Base-by-base conservation (phyloP, 2,113 vertebrate genomes). In the Choloepus hoffmanni region DNA sequence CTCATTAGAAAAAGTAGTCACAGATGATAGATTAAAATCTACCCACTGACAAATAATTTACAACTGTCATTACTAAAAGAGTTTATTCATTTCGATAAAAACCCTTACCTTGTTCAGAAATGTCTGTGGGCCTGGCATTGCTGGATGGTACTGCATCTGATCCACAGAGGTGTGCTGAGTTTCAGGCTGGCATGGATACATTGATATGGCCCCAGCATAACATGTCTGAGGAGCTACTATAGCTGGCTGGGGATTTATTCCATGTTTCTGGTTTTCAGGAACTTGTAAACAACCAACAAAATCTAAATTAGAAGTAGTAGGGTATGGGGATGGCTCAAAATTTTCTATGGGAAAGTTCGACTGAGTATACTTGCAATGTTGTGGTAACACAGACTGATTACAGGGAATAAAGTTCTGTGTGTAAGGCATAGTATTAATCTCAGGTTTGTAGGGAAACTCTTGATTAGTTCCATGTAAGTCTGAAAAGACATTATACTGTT, bases 221-320 rank as follows among this genome's bases (percentile, higher is more conserved):
- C 98, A 98, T 0, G 98, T 76, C 92, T 98, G 98, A 72, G 98
- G 97, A 90, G 97, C 83, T 7, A 97, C 93, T 83, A 96, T 45
- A 78, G 97, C 63, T 0, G 98, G 65, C 89, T 98, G 98, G 10
- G 98, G 95, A 90, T 97, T 98, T 45, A 98, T 70, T 50, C 95
- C 97, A 93, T 96, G 98, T 9, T 97, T 96, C 48, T 95, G 98
- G 95, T 87, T 98, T 96, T 98, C 98, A 79, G 98, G 96, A 92
- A 94, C 97, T 97, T 98, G 98, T 92, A 99, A 98, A 97, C 98
- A 98, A 36, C 87, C 96, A 78, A 99, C 95, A 98, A 99, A 98
- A 93, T 98, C 99, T 68, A 99, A 92, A 89, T 91, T 97, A 81
- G 98, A 96, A 96, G 98, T 90, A 72, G 91, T 11, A 33, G 97